Conservation (phyloP, 2,888 invertebrate genomes). For the Cryptus armator region DNA sequence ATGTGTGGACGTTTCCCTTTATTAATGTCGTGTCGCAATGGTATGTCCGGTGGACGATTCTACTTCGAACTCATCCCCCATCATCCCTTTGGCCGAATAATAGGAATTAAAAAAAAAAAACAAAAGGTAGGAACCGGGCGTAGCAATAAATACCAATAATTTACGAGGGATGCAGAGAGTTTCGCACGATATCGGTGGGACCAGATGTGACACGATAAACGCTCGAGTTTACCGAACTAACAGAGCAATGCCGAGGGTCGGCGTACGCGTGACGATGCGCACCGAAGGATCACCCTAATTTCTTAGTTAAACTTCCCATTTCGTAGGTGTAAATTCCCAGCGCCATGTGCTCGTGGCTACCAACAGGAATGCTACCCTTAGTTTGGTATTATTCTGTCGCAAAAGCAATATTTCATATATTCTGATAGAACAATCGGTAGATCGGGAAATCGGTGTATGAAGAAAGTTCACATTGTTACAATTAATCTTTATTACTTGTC, state of each 20-base stretch:
- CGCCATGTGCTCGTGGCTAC: conserved; percentile 69
- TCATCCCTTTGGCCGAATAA: neutral
- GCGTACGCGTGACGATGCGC: conserved; percentile 78
- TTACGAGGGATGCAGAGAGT: conserved; percentile 56
- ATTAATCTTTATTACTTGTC: neutral
- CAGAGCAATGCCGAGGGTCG: conserved; percentile 76
- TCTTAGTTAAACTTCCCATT: conserved; percentile 71
- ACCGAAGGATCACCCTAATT: conserved; percentile 66
- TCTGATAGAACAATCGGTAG: neutral
- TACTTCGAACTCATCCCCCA: neutral
- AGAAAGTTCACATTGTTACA: neutral
- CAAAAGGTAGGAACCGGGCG: neutral
- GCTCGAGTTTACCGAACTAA: conserved; percentile 72
- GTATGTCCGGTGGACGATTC: conserved; percentile 66
- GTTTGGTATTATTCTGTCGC: neutral
- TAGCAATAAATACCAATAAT: conserved; percentile 59
- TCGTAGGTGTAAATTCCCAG: conserved; percentile 73
- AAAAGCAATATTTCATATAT: neutral
- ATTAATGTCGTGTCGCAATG: conserved; percentile 54
- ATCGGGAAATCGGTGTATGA: neutral
- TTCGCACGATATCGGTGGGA: conserved; percentile 69
- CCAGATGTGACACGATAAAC: conserved; percentile 73
- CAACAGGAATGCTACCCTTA: conserved; percentile 16
- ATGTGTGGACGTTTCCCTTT: conserved; percentile 63
- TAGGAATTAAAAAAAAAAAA: neutral